Base-by-base conservation (phyloP, 2,888 invertebrate genomes). In the Synanthedon myopaeformis region DNA sequence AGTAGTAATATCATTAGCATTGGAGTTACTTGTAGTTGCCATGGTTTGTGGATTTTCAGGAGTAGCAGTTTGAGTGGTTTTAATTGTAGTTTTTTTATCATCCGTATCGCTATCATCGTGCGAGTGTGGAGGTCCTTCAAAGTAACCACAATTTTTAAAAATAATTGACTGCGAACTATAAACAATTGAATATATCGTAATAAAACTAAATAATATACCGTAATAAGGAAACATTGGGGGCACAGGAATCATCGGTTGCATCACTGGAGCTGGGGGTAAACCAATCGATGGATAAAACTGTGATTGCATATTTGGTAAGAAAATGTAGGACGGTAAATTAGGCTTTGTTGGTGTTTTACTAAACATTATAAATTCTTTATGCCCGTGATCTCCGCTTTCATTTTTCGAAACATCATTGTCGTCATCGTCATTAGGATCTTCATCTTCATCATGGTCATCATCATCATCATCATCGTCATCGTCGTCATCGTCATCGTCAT, bases 171-270 rank as follows among this genome's bases (percentile, higher is more conserved):
- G 53, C 42, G 13, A 56, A 50, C 23, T 59, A 55, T 13, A 13
- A 6, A 45, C n/a, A 14, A 13, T 12, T 45, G n/a, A 12, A 13
- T 45, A 42, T 1, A n/a, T 42, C 10, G 10, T n/a, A 6, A 42
- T 42, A 42, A 42, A 42, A 10, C 42, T 4, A 45, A 45, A 14
- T 12, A 45, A 45, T 14, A 13, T 45, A 45, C 45, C 45, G 45
- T 13, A 13, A 13, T 13, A 13, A 45, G 45, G 45, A 14, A 45
- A 45, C 45, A 82, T 69, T 1, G 83, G 82, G 41, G 84, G 84
- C 1, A 83, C 72, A 4, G 85, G 85, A 28, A 82, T 68, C 69
- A 84, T 71, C 0, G 85, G 85, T 55, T 78, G 84, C 85, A 86
- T 82, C 2, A 68, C 61, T 3, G 80, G 76, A 12, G 83, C 81